These are phyloP conservation scores for Sinonovacula constricta DNA, from an alignment of 1,140 invertebrate genomes.

Conservation along the genomic window DNA sequence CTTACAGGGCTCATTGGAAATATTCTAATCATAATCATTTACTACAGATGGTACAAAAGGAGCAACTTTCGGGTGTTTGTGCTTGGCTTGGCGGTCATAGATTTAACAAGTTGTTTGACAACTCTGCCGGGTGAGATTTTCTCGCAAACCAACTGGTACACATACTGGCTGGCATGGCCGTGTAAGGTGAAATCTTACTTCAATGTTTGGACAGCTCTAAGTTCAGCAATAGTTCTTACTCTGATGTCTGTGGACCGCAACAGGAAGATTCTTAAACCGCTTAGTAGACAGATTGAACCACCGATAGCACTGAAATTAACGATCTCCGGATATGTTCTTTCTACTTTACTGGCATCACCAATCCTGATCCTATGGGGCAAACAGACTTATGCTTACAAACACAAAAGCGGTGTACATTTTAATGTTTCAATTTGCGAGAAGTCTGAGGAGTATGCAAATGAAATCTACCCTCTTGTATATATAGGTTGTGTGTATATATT, in stretches of 20 bases:
- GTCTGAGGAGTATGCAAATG: constrained; percentile 22
- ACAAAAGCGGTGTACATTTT: not conserved
- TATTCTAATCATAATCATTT: constrained; percentile 55
- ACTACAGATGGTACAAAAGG: constrained; percentile 31
- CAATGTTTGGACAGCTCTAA: constrained; percentile 56
- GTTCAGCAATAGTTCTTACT: constrained; percentile 54
- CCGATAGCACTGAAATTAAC: constrained; percentile 8
- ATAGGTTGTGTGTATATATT: constrained; percentile 26
- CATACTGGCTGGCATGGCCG: constrained; percentile 40
- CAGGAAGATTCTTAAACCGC: constrained; percentile 57
- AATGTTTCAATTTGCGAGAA: constrained; percentile 37
- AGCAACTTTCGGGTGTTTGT: constrained; percentile 59
- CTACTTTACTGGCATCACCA: constrained; percentile 16
- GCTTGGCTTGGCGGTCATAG: constrained; percentile 55
- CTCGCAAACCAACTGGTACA: constrained; percentile 60
- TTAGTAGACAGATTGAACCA: constrained; percentile 52
- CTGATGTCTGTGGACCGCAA: constrained; percentile 60
- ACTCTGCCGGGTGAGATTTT: constrained; percentile 62
- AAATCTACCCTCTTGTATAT: constrained; percentile 19
- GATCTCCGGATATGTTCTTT: constrained; percentile 1
- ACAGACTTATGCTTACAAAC: constrained; percentile 29
- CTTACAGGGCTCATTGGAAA: constrained; percentile 58
- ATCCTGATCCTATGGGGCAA: constrained; percentile 40
- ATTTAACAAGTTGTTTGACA: constrained; percentile 56
- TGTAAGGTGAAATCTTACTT: constrained; percentile 58